Evolutionary conservation across 1,140 invertebrate species (phyloP).

Genomic region (Drosophila arizonae): DNA sequence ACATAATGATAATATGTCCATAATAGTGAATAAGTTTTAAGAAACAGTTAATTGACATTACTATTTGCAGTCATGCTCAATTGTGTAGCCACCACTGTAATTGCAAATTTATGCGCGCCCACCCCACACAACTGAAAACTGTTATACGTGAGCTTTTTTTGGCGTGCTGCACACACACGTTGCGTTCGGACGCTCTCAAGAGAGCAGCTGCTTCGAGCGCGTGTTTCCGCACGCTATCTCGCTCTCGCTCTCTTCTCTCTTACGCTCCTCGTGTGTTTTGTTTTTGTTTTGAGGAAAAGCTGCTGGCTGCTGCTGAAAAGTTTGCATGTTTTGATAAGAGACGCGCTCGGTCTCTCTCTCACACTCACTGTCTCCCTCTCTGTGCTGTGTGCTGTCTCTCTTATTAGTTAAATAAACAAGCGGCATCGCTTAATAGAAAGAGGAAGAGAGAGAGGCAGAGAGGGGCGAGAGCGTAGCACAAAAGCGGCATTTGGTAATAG

Average conservation of each 20-base stretch:
- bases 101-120: conserved; percentile 43
- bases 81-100: conserved; percentile 30
- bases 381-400: conserved; percentile 18
- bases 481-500: conserved; percentile 52
- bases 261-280: conserved; percentile 32
- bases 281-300: conserved; percentile 66
- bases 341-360: conserved; percentile 24
- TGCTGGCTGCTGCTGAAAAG: conserved; percentile 45
- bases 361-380: conserved; percentile 5
- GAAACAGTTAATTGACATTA: too few species aligned
- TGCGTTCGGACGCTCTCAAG: conserved; percentile 10
- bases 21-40: too few species aligned
- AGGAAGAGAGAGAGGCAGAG: too few species aligned
- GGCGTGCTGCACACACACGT: conserved; percentile 44
- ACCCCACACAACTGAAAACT: conserved; percentile 39
- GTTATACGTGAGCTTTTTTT: conserved; percentile 60
- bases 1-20: too few species aligned
- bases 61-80: neutral
- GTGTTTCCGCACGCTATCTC: conserved; percentile 28
- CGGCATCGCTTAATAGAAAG: conserved; percentile 17
- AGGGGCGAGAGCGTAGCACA: neutral
- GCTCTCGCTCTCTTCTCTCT: conserved; percentile 10
- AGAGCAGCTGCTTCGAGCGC: conserved; percentile 30
- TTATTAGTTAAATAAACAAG: conserved; percentile 68
- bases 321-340: conserved; percentile 65